These are phyloP conservation scores for Aporrectodea caliginosa DNA, from an alignment of 1,140 invertebrate genomes.

Conservation along the genomic window DNA sequence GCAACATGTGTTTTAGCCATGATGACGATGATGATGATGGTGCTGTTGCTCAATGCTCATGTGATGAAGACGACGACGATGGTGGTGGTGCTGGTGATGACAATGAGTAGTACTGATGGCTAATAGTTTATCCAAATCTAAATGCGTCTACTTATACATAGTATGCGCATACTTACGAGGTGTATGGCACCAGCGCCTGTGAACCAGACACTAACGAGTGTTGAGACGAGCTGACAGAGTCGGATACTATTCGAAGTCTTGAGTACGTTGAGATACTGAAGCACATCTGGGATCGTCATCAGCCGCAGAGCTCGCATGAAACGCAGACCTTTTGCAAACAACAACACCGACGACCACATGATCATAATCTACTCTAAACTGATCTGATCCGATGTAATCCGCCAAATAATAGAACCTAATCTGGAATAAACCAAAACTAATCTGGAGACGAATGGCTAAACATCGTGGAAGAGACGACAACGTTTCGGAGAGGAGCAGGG, in stretches of 20 bases:
- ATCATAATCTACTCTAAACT: no score
- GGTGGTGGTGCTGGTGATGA: not conserved
- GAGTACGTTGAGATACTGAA: slow-evolving; percentile 55
- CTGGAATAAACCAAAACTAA: no score
- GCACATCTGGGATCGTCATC: slow-evolving; percentile 70
- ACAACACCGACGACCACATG: no score
- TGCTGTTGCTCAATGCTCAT: no score
- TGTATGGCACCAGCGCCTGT: slow-evolving; percentile 54
- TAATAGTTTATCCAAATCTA: not conserved
- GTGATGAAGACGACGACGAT: not conserved
- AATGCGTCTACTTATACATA: no score
- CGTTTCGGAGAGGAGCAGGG: no score
- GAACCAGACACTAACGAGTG: slow-evolving; percentile 53
- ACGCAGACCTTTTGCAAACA: slow-evolving; percentile 89
- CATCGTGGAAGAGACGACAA: no score
- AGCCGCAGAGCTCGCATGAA: slow-evolving; percentile 97
- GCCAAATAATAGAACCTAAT: no score
- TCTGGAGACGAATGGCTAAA: no score
- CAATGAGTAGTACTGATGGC: not conserved
- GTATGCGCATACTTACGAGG: slow-evolving; percentile 51
- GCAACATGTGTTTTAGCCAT: no score
- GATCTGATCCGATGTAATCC: no score
- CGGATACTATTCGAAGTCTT: slow-evolving; percentile 53
- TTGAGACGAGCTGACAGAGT: slow-evolving; percentile 49
- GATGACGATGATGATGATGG: no score